Evolutionary conservation across 2,113 vertebrate species (phyloP), one percentile per base, ranked within the genome.

Genomic region (Calyptomena viridis): DNA sequence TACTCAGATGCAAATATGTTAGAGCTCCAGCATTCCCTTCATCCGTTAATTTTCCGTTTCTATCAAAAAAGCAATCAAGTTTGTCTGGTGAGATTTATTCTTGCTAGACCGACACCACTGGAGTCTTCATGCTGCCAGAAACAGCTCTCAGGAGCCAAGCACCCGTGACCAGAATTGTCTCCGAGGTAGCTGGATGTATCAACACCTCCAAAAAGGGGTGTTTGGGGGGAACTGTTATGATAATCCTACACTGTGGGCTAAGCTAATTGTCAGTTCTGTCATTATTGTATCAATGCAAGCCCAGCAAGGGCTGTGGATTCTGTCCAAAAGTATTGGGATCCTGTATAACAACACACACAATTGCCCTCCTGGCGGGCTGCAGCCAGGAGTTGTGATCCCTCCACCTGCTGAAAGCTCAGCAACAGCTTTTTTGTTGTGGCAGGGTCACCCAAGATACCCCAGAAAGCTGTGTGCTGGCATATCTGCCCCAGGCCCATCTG

Each of bases 31-130:
- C 82, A 30, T 84, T 94, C 60, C 68, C 60, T 93, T 96, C 81
- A 94, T 85, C 84, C 0, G 2, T 87, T 96, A 94, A 97, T 95
- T 95, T 96, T 94, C 81, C 87, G 39, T 83, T 96, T 93, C 91
- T 86, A 85, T 94, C 93, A 93, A 88, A 91, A 93, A 95, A 93
- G 89, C 91, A 95, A 96, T 96, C 94, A 91, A 22, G 78, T 95
- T 96, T 89, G 69, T 82, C 92, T 92, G 82, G 33, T 69, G 82
- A 95, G 91, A 96, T 97, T 95, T 96, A 93, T 93, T 63, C 86
- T 46, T 75, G 58, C 82, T 56, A 44, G 75, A 42, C 33, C 0
- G 1, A 39, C 0, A 0, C 31, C 82, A 77, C 46, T 87, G 74
- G 64, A 80, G 82, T 72, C 39, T 75, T 75, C 9, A 5, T 60